Evolutionary conservation across 2,797 vertebrate genomes (phyloP).

Genomic region (Eulemur mongoz): DNA sequence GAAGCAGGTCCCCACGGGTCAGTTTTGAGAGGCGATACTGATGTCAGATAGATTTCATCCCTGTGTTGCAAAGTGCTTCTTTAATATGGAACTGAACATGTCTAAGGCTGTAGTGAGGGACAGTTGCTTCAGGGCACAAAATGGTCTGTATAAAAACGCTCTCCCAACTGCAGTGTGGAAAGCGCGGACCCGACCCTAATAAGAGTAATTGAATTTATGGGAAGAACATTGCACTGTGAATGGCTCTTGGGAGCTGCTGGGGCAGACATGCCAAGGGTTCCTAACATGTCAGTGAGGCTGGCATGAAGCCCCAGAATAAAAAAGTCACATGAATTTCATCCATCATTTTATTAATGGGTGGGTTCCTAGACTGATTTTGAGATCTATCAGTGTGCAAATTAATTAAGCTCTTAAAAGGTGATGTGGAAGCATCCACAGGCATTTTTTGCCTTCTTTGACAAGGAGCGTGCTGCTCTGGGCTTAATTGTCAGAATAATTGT

Average conservation of each 20-base stretch:
- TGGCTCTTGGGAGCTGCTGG: neutral
- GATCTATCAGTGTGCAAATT: slow-evolving; percentile 56
- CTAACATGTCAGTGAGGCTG: slow-evolving; percentile 44
- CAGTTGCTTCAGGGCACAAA: neutral
- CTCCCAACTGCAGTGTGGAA: neutral
- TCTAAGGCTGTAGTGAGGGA: neutral
- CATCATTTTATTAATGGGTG: slow-evolving; percentile 74
- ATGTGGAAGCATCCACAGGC: slow-evolving; percentile 49
- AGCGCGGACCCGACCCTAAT: neutral
- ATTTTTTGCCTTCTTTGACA: slow-evolving; percentile 55
- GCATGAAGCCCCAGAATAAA: neutral
- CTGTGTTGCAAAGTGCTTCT: neutral
- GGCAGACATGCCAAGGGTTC: neutral
- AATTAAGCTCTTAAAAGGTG: slow-evolving; percentile 72
- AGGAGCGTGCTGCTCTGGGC: slow-evolving; percentile 48
- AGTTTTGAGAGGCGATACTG: neutral
- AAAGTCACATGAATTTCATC: neutral
- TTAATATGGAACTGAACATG: neutral
- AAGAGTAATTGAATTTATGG: neutral
- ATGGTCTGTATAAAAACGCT: neutral
- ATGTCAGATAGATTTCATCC: neutral
- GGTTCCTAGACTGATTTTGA: slow-evolving; percentile 31
- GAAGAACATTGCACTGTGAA: neutral
- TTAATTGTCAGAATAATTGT: slow-evolving; percentile 82
- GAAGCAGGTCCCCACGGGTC: neutral